Conservation (phyloP, 1,140 invertebrate genomes). For the Ceratitis capitata region DNA sequence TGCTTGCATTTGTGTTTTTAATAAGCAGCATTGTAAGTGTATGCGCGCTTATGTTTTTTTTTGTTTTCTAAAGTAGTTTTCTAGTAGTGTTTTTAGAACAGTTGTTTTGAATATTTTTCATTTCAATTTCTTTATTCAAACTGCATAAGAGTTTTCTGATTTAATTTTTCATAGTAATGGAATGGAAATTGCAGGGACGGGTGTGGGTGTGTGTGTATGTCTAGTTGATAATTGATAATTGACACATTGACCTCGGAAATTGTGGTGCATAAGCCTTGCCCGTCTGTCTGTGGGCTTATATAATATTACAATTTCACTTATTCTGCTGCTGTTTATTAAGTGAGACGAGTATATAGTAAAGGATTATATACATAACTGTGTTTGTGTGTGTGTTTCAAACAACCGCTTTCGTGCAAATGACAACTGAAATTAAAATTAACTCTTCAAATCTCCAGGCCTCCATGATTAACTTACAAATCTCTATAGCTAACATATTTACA, state of each 20-base stretch:
- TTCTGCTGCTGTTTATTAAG: neutral
- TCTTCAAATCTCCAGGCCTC: neutral
- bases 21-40: neutral
- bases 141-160: neutral
- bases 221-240: neutral
- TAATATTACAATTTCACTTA: too few species aligned
- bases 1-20: neutral
- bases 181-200: neutral
- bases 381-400: neutral
- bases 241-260: slow-evolving; percentile 11
- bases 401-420: neutral
- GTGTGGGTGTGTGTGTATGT: too few species aligned
- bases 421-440: slow-evolving; percentile 2
- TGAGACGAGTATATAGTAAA: neutral
- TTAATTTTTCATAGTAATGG: neutral
- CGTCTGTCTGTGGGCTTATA: too few species aligned
- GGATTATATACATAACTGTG: neutral
- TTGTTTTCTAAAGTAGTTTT: neutral
- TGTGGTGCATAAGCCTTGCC: neutral
- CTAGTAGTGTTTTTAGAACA: neutral
- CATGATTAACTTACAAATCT: neutral
- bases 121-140: neutral
- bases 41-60: neutral
- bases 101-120: neutral
- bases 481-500: too few species aligned